Conservation (phyloP, 1,140 invertebrate species). For the Sinonovacula constricta region DNA sequence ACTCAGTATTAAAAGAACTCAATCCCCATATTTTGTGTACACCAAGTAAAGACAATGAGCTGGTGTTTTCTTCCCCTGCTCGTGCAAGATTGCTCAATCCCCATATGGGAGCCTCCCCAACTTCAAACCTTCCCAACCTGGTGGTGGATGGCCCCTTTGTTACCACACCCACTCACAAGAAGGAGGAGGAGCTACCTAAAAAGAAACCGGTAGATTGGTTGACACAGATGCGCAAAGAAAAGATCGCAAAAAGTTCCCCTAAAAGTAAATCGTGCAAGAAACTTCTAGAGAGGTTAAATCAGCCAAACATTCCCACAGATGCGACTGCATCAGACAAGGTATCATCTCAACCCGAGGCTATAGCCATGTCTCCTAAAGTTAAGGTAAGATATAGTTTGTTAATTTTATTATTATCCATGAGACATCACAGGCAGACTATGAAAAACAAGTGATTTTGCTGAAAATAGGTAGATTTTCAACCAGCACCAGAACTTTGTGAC, state of each 20-base stretch:
- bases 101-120: conserved; percentile 14
- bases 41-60: conserved; percentile 9
- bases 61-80: conserved; percentile 7
- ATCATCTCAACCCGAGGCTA: background rate
- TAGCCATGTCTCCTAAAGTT: background rate
- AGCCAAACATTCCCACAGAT: background rate
- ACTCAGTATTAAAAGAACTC: conserved; percentile 2
- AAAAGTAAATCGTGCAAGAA: conserved; percentile 9
- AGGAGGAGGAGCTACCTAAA: background rate
- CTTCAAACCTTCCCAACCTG: conserved; percentile 45
- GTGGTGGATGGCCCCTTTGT: conserved; percentile 39
- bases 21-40: conserved; percentile 17
- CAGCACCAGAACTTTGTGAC: too few relatives aligned
- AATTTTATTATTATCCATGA: too few relatives aligned
- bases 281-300: background rate
- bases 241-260: conserved; percentile 5
- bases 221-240: conserved; percentile 38
- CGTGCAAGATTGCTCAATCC: background rate
- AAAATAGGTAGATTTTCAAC: too few relatives aligned
- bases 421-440: too few relatives aligned
- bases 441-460: too few relatives aligned
- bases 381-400: too few relatives aligned
- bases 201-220: conserved; percentile 31
- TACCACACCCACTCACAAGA: background rate
- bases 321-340: background rate